Base-by-base conservation (phyloP, 2,113 vertebrate species). In the Scatophagus argus region DNA sequence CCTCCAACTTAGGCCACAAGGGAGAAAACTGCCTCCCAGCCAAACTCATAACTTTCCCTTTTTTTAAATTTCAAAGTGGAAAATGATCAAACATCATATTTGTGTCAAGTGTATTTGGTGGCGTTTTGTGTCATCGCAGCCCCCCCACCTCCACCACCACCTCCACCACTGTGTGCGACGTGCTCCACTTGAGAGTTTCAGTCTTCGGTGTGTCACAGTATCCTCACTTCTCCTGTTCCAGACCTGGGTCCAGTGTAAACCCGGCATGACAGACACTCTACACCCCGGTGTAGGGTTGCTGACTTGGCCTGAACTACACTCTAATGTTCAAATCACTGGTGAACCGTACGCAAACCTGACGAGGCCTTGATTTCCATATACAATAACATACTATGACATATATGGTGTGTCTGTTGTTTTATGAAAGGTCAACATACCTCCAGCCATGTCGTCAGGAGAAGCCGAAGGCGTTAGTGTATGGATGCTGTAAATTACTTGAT, bases 201-300 rank as follows among this genome's bases (percentile, higher is more conserved):
- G 38, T 82, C 76, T 59, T 52, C 36, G 0, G 66, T 44, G 19
- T 89, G 89, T 80, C 88, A 90, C 74, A 58, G 79, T 68, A 89
- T 90, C 85, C 84, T 68, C 38, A 46, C 62, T 13, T 77, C 89
- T 91, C 86, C 74, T 69, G 86, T 90, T 89, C 84, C 89, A 89
- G 91, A 89, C 88, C 56, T 77, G 81, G 68, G 84, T 82, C 83
- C 83, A 80, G 87, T 82, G 88, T 90, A 85, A 91, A 87, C 85
- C 88, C 85, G 89, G 89, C 88, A 59, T 79, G 85, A 82, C 81
- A 67, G 91, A 87, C 75, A 91, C 79, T 75, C 65, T 77, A 91
- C 62, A 83, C 75, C 17, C 19, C 1, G 23, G 86, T 87, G 74
- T 88, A 10, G 46, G 73, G 85, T 91, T 81, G 66, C 88, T 69